These are phyloP conservation scores for Xylota segnis DNA, from an alignment of 2,888 invertebrate genomes.

Conservation along the genomic window DNA sequence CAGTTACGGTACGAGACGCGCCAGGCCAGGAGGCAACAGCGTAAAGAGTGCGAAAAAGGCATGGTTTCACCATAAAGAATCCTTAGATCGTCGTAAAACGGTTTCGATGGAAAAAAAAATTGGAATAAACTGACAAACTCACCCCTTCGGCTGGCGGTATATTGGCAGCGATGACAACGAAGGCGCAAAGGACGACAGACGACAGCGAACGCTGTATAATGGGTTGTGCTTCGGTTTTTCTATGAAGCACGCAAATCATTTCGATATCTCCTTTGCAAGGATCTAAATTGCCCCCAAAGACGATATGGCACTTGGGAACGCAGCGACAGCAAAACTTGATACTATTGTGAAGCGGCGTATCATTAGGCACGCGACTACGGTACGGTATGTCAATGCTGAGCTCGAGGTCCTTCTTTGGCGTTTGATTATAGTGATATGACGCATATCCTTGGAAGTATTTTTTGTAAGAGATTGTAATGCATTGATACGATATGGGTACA, in stretches of 20 bases:
- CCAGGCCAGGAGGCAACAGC: conserved; percentile 17
- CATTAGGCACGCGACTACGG: conserved; percentile 43
- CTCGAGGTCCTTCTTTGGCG: background rate
- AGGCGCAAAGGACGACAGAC: background rate
- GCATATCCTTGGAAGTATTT: conserved; percentile 19
- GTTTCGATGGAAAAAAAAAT: conserved; percentile 3
- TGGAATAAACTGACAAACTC: conserved; percentile 25
- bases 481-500: conserved; percentile 12
- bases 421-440: conserved; percentile 29
- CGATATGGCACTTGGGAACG: conserved; percentile 28
- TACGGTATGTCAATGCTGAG: conserved; percentile 1
- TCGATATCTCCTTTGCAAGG: conserved; percentile 50
- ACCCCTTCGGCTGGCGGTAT: conserved; percentile 17
- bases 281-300: conserved; percentile 57
- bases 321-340: conserved; percentile 47
- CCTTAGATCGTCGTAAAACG: conserved; percentile 34
- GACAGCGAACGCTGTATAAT: background rate
- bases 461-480: background rate
- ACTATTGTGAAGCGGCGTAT: conserved; percentile 37
- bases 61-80: background rate
- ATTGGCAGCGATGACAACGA: conserved; percentile 26
- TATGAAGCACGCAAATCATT: conserved; percentile 52
- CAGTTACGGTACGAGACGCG: conserved; percentile 47
- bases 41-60: conserved; percentile 18
- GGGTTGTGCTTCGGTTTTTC: conserved; percentile 27